Evolutionary conservation across 1,140 invertebrate genomes (phyloP), one percentile per base, ranked within the genome.

Genomic region (Drosophila kurseongensis): DNA sequence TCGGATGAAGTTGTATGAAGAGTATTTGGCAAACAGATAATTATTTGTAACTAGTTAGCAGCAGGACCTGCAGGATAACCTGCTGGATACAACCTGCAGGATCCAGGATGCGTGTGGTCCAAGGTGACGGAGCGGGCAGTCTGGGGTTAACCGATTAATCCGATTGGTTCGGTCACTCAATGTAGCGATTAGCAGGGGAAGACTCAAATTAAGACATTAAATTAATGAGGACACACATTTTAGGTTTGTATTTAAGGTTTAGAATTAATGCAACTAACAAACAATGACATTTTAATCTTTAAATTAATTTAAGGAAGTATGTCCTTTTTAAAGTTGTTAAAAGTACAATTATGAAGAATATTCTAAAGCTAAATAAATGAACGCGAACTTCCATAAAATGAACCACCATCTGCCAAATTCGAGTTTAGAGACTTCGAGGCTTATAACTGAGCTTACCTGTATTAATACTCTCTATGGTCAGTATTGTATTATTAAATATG

Each of bases 11-110:
- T 63, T 75, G 72, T 75, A n/a, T n/a, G n/a, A n/a, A n/a, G 63
- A 44, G 45, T 78, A 77, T 85, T 85, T 85, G 81, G 83, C 83
- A 86, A 86, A 86, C 55, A 86, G 83, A 86, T 86, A 79, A 86
- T 86, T 88, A 86, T 86, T 82, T 79, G 69, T 71, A 63, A 62
- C 82, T 71, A 79, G 85, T 82, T 82, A 78, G 58, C 82, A 86
- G 83, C 83, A 73, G 83, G 82, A 71, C 18, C 52, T 65, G 58
- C 12, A 60, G 35, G 29, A 63, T 14, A 63, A 56, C 50, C 38
- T 45, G 60, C 50, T 14, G 23, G 27, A 55, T 36, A 29, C 8
- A 3, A 13, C 29, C 55, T 45, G 29, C 38, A 29, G 35, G 16
- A 41, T 29, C 36, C 13, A 5, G 5, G 10, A 16, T 47, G 72